Conservation (phyloP, 2,113 vertebrate genomes). For the Oncorhynchus nerka region DNA sequence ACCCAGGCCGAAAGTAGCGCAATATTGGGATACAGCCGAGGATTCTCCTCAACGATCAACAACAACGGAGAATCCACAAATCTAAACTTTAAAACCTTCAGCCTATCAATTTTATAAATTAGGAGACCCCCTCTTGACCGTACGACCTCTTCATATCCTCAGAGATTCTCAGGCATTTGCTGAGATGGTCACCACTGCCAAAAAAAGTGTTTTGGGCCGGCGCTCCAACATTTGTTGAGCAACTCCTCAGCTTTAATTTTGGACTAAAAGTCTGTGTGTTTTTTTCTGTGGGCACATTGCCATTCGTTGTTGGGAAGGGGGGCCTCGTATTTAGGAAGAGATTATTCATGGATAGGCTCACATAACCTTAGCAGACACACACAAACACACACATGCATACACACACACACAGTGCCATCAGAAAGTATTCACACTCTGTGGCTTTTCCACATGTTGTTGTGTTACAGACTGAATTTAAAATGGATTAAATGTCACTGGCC, state of each 20-base stretch:
- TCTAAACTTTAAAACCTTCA: constrained; percentile 27
- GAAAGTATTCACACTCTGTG: too few species aligned
- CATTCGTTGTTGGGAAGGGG: background rate
- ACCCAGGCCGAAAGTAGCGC: too few species aligned
- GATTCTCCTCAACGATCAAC: background rate
- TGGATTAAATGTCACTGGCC: too few species aligned
- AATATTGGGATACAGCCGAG: too few species aligned
- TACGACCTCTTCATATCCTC: constrained; percentile 31
- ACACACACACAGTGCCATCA: too few species aligned
- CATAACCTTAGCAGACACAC: background rate
- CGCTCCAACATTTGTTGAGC: constrained; percentile 45
- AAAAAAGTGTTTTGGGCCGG: constrained; percentile 14
- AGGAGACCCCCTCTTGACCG: constrained; percentile 1
- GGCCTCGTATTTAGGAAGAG: constrained; percentile 3
- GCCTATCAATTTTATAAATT: constrained; percentile 24
- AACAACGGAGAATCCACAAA: constrained; percentile 32
- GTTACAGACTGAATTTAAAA: too few species aligned
- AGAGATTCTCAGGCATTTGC: constrained; percentile 51
- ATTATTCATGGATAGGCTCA: constrained; percentile 6
- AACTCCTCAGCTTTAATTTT: constrained; percentile 15
- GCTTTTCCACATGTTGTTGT: too few species aligned
- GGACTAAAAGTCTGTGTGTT: constrained; percentile 24
- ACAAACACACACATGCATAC: too few species aligned
- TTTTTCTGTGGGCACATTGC: background rate
- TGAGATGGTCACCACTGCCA: constrained; percentile 11